These are phyloP conservation scores for Sterna hirundo DNA, from an alignment of 2,113 vertebrate genomes.

Conservation along the genomic window DNA sequence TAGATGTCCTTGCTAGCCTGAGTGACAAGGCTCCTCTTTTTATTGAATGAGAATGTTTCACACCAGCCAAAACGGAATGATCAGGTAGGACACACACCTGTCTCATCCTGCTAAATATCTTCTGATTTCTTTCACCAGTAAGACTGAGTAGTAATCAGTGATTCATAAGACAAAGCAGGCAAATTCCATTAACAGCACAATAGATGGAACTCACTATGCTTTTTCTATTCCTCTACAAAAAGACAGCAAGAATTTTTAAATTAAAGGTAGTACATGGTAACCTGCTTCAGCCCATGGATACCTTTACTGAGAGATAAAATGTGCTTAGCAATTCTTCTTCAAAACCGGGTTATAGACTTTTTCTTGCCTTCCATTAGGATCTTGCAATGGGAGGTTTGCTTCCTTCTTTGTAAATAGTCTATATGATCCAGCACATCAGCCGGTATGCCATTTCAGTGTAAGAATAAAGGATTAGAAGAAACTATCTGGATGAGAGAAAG, in stretches of 20 bases:
- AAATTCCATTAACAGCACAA: not conserved
- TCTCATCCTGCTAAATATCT: not conserved
- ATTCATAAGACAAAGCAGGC: not conserved
- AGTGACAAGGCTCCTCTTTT: not conserved
- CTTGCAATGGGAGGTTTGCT: not conserved
- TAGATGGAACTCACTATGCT: not conserved
- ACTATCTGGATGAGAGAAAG: not conserved
- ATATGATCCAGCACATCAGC: not conserved
- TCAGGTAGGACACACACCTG: not conserved
- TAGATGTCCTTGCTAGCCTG: not conserved
- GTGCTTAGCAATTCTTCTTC: not conserved
- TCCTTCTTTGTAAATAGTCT: not conserved
- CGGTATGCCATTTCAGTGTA: not conserved
- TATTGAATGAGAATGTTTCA: not conserved
- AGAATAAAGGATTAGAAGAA: not conserved
- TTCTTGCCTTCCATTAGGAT: not conserved
- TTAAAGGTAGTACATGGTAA: not conserved
- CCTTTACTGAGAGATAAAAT: not conserved
- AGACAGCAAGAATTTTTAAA: not conserved
- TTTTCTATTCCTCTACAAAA: not conserved
- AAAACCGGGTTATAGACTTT: not conserved
- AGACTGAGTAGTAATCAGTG: not conserved
- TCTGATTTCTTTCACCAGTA: not conserved
- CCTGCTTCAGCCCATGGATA: not conserved
- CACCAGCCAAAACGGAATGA: not conserved